Evolutionary conservation across 30 jellyfish, hydroid and myxozoan genomes (phyloP).

Genomic region (Pelagia noctiluca): DNA sequence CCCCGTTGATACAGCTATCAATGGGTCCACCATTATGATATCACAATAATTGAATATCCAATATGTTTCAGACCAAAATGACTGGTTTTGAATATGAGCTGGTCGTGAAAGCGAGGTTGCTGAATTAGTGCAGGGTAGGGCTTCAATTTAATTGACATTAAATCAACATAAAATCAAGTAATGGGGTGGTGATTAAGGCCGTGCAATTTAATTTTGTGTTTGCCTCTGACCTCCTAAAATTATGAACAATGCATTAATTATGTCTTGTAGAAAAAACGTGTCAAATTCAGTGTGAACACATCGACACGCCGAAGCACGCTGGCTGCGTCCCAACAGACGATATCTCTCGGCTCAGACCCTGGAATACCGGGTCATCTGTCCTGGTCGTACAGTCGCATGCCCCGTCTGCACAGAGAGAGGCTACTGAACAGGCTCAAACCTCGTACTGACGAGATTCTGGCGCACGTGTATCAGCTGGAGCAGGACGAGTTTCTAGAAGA

Average conservation of each 20-base stretch:
- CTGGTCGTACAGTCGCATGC: constrained; percentile 45
- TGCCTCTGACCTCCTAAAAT: background rate
- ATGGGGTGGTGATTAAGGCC: too few relatives aligned
- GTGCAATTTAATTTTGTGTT: constrained; percentile 26
- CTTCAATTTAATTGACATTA: too few relatives aligned
- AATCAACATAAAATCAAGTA: too few relatives aligned
- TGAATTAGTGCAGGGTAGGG: too few relatives aligned
- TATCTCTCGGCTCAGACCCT: constrained; percentile 67
- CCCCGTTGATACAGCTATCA: too few relatives aligned
- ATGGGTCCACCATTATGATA: too few relatives aligned
- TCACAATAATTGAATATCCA: too few relatives aligned
- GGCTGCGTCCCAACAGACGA: constrained; percentile 69
- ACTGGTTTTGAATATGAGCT: too few relatives aligned
- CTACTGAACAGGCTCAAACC: constrained; percentile 59
- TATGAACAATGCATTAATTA: background rate
- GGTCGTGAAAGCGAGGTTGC: too few relatives aligned
- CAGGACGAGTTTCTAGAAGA: constrained; percentile 66
- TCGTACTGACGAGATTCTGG: constrained; percentile 52
- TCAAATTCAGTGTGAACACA: constrained; percentile 39
- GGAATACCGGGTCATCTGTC: constrained; percentile 44
- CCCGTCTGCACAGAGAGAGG: constrained; percentile 38
- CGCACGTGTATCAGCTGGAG: constrained; percentile 56
- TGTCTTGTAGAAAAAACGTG: constrained; percentile 51
- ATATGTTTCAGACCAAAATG: too few relatives aligned
- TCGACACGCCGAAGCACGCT: constrained; percentile 50